Evolutionary conservation across 2,888 invertebrate species (phyloP), one percentile per base, ranked within the genome.

Genomic region (Drosophila meridiana): DNA sequence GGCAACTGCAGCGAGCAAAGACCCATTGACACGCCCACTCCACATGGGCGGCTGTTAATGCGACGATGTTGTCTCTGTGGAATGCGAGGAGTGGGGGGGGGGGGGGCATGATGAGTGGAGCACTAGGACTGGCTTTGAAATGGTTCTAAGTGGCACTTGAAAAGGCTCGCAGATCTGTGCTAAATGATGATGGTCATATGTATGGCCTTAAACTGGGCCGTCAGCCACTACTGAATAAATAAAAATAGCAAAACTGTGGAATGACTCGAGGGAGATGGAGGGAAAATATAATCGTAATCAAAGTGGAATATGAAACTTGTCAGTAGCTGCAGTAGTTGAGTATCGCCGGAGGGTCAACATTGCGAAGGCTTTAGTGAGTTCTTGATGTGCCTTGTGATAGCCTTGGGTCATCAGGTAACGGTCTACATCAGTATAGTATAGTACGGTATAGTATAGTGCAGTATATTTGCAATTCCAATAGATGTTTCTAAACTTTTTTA

Each of bases 1-100:
- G 57, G 82, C 74, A 84, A 83, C 83, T 87, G 87, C 85, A 66
- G 55, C 38, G 40, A 28, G 87, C 75, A 73, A 70, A 79, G 80
- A 67, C 64, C 71, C 74, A 80, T 71, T 78, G 85, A 71, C 88
- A 85, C 88, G 88, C 85, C 85, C 77, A 77, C 73, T 71, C 70
- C 67, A 71, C 67, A 73, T 69, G 72, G 73, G 71, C 68, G 66
- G 72, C 72, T 61, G 65, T 11, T 34, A n/a, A 52, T 52, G 34
- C 50, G 34, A 34, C 34, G 60, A 45, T 32, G 67, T 38, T 63
- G 50, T 63, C 67, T 8, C 60, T 67, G 48, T 38, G 60, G 40
- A 45, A 61, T 61, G 62, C 47, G 34, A 13, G 26, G 14, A 14
- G 3, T 26, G 11, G n/a, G n/a, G 4, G 11, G 40, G 26, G 36